Percentiles rank a stretch among this genome's conserved stretches.
phyloP scores from a whole-genome alignment of 2,888 invertebrate species.

The Liopterus haemorrhoidalis region DNA sequence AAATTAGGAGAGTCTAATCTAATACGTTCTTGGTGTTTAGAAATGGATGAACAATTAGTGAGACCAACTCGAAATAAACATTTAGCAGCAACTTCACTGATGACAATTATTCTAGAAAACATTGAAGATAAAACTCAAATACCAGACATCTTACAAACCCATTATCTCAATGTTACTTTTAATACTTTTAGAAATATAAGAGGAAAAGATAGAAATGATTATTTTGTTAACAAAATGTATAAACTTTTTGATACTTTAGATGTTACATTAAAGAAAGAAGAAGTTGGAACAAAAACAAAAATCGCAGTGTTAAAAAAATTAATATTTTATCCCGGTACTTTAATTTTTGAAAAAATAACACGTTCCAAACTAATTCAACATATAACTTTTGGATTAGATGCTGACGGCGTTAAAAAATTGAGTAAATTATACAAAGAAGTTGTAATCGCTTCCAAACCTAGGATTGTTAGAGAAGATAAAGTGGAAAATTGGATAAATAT shows the following conservation, averaged over 20 bases:
- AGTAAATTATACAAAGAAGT: conserved; percentile 58
- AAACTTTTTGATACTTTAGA: conserved; percentile 51
- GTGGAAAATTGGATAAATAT: conserved; percentile 59
- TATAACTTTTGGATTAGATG: conserved; percentile 55
- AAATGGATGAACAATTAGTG: conserved; percentile 47
- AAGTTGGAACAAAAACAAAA: conserved; percentile 49
- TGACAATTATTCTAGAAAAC: conserved; percentile 52
- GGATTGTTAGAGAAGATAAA: conserved; percentile 46
- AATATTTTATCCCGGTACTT: conserved; percentile 62
- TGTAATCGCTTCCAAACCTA: conserved; percentile 51
- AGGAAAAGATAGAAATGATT: conserved; percentile 54
- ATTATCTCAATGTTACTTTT: conserved; percentile 60
- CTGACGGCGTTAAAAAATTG: conserved; percentile 58
- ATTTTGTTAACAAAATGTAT: conserved; percentile 53
- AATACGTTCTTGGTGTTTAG: conserved; percentile 53
- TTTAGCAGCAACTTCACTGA: conserved; percentile 54
- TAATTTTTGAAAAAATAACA: conserved; percentile 68
- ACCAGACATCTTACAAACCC: conserved; percentile 56
- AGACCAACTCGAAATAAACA: conserved; percentile 56
- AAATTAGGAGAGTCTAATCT: conserved; percentile 51
- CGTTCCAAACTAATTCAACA: conserved; percentile 59
- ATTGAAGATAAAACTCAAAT: conserved; percentile 48
- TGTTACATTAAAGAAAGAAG: conserved; percentile 48
- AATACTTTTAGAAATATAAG: conserved; percentile 57
- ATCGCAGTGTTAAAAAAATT: conserved; percentile 58